These are phyloP conservation scores for Selenia dentaria DNA, from an alignment of 2,888 invertebrate genomes.

Conservation along the genomic window DNA sequence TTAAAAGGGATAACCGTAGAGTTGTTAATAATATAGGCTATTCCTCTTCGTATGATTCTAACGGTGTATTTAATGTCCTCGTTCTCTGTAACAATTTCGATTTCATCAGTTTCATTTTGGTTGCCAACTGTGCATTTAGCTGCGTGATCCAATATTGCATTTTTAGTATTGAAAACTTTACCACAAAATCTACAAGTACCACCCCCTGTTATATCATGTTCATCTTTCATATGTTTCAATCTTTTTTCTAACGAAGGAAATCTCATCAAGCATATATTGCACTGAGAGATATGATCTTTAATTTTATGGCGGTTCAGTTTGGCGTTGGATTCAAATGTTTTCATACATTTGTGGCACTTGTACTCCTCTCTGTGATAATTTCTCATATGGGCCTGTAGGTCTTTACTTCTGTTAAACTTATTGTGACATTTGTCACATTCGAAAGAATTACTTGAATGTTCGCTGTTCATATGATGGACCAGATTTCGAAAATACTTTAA, in stretches of 20 bases:
- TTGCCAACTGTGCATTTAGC: constrained; percentile 45
- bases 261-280: constrained; percentile 62
- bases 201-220: constrained; percentile 48
- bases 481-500: constrained; percentile 55
- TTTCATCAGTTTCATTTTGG: constrained; percentile 1
- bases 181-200: constrained; percentile 60
- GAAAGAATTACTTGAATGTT: constrained; percentile 40
- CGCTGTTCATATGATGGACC: constrained; percentile 57
- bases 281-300: constrained; percentile 56
- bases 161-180: constrained; percentile 55
- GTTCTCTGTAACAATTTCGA: constrained; percentile 31
- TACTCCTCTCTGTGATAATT: constrained; percentile 53
- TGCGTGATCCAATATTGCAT: constrained; percentile 60
- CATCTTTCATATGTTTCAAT: constrained; percentile 59
- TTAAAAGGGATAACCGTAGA: constrained; percentile 70
- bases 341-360: constrained; percentile 53
- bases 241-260: constrained; percentile 55
- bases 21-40: constrained; percentile 64
- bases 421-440: constrained; percentile 28
- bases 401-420: constrained; percentile 58
- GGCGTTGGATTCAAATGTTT: constrained; percentile 45
- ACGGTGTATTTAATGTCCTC: constrained; percentile 31
- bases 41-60: constrained; percentile 53
- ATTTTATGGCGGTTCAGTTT: constrained; percentile 54
- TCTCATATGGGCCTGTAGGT: constrained; percentile 56